Evolutionary conservation across 2,113 vertebrate genomes (phyloP).

Genomic region (Cavia porcellus): DNA sequence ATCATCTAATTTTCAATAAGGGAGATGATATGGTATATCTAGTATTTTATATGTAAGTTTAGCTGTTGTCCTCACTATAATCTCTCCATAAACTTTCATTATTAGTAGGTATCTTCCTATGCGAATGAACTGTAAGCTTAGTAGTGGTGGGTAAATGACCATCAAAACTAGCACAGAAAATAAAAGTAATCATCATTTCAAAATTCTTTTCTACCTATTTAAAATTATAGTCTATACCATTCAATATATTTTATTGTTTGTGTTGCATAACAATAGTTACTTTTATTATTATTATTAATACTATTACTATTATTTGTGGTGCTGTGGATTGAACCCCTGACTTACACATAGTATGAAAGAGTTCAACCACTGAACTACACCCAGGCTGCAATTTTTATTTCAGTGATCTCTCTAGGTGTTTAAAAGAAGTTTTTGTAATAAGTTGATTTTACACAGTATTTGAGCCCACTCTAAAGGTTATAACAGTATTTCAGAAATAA

Average conservation of each 20-base stretch:
- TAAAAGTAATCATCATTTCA: neutral
- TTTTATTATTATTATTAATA: neutral
- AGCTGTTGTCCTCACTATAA: neutral
- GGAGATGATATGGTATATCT: neutral
- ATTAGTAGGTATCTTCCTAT: neutral
- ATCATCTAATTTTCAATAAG: constrained; percentile 27
- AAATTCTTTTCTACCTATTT: neutral
- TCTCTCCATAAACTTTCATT: neutral
- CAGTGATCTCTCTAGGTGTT: neutral
- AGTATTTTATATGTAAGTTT: neutral
- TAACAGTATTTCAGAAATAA: constrained; percentile 47
- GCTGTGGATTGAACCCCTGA: neutral
- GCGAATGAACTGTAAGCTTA: neutral
- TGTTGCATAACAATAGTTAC: neutral
- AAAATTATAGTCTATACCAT: neutral
- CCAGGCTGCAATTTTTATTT: neutral
- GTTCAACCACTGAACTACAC: neutral
- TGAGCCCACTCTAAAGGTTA: neutral
- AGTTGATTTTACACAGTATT: neutral
- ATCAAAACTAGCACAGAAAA: neutral
- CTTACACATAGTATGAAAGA: neutral
- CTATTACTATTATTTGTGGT: neutral
- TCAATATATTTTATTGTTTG: neutral
- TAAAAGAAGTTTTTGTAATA: constrained; percentile 33
- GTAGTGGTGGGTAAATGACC: neutral